Evolutionary conservation across 2,113 vertebrate genomes (phyloP), one percentile per base, ranked within the genome.

Genomic region (Callorhinus ursinus): DNA sequence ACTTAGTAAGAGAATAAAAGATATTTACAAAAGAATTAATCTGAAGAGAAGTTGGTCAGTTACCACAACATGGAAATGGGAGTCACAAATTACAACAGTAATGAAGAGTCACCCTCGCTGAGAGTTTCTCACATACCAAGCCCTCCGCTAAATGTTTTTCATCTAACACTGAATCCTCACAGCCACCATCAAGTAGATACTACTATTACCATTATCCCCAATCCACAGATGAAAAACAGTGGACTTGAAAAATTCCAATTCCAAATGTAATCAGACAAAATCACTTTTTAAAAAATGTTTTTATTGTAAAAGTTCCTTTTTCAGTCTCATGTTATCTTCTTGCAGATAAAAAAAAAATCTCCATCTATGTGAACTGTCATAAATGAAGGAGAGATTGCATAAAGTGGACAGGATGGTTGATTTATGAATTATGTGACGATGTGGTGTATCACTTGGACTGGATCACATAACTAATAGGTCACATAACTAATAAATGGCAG

Each of bases 321-420:
- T 82, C 90, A 88, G 92, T 96, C 79, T 95, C 93, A 42, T 57
- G 95, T 89, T 5, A 53, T 97, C 88, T 98, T 98, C 98, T 98
- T 98, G 97, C 81, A 95, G 97, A 90, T 88, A 97, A 97, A 71
- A 39, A 39, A 36, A 39, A 88, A 88, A 95, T 92, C 96, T 98
- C 96, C 92, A 82, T 81, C 74, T 97, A 14, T 96, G 92, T 93
- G 81, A 96, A 86, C 88, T 96, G 77, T 97, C 95, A 79, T 69
- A 96, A 98, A 97, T 67, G 96, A 98, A 90, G 85, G 84, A 96
- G 96, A 98, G 96, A 88, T 83, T 82, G 88, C 8, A 24, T 94
- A 88, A 91, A 87, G 36, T 71, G 85, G 90, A 90, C 92, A 74
- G 88, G 13, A 4, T 77, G 16, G 90, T 16, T 84, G 61, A 67